Percentiles rank a stretch among this genome's conserved stretches.
Conservation (phyloP, 2,113 vertebrate genomes). For the Calyptommatus sinebrachiatus region DNA sequence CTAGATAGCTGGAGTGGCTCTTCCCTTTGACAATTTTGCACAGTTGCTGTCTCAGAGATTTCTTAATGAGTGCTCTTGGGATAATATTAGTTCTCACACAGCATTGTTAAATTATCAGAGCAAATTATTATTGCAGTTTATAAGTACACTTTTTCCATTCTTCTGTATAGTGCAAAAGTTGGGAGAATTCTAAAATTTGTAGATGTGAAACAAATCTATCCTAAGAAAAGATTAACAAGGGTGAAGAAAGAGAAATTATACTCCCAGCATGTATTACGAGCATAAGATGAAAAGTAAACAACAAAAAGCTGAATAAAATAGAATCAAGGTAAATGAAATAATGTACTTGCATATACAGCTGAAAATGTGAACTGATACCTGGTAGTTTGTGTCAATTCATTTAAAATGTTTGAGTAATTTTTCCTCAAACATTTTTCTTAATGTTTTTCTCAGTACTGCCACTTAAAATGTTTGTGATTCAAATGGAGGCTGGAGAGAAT, state of each 20-base stretch:
- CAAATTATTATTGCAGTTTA: not conserved
- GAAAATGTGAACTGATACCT: not conserved
- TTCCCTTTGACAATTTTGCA: not conserved
- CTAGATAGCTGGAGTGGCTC: not conserved
- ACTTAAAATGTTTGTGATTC: not conserved
- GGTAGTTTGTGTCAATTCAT: not conserved
- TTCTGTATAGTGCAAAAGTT: not conserved
- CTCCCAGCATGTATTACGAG: not conserved
- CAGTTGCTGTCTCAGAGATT: not conserved
- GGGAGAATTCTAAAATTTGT: not conserved
- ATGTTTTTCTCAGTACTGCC: not conserved
- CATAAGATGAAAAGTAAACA: not conserved
- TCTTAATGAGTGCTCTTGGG: constrained; percentile 4
- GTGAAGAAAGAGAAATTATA: not conserved
- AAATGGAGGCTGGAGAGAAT: not conserved
- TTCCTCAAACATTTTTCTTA: not conserved
- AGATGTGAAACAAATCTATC: too few species aligned
- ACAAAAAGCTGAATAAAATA: not conserved
- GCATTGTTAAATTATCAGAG: constrained; percentile 10
- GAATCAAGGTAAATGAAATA: not conserved
- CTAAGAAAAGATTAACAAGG: not conserved
- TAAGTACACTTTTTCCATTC: not conserved
- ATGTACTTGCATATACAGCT: not conserved
- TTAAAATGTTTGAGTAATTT: not conserved
- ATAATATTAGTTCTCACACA: not conserved